Evolutionary conservation across 2,888 invertebrate species (phyloP), one percentile per base, ranked within the genome.

Genomic region (Sylvicola fuscatus): DNA sequence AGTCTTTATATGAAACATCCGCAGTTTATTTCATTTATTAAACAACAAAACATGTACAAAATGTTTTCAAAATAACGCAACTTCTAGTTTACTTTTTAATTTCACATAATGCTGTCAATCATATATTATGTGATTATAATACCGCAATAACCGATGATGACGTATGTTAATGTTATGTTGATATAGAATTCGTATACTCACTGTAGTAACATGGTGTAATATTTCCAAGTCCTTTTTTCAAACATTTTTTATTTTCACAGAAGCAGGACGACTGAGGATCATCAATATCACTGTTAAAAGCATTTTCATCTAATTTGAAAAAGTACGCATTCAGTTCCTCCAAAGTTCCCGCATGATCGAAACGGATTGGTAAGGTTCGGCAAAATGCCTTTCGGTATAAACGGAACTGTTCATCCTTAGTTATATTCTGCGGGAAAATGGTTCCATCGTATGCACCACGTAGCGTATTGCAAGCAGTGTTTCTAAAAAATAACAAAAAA

Each of bases 361-460:
- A 73, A 2, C 48, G 51, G 31, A 74, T 54, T 0, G 66, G 70
- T 28, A 83, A 46, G 1, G 75, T 64, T 32, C 83, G 65, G 52
- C 87, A 89, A 47, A 87, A 74, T 1, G 80, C 70, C 44, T 73
- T 71, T 15, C 82, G 65, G 53, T 72, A 87, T 6, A 83, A 50
- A 12, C 65, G 56, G 40, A 84, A 61, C 0, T 60, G 57, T 36
- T 62, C 62, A 37, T 67, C 61, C 15, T 60, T 54, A 3, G 55
- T 52, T 35, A 86, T 46, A 33, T 67, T 58, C 2, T 65, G 55
- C 0, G 82, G 78, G 45, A 79, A 82, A 2, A 72, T 52, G 1
- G 74, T 64, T 1, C 81, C 84, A 50, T 84, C 84, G 41, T 71
- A 76, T 0, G 66, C 51, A 13, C 80, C 75, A 42, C 64, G 64